Base-by-base conservation (phyloP, 53 echinoderm and acorn worm species). In the Actinopyga echinites region DNA sequence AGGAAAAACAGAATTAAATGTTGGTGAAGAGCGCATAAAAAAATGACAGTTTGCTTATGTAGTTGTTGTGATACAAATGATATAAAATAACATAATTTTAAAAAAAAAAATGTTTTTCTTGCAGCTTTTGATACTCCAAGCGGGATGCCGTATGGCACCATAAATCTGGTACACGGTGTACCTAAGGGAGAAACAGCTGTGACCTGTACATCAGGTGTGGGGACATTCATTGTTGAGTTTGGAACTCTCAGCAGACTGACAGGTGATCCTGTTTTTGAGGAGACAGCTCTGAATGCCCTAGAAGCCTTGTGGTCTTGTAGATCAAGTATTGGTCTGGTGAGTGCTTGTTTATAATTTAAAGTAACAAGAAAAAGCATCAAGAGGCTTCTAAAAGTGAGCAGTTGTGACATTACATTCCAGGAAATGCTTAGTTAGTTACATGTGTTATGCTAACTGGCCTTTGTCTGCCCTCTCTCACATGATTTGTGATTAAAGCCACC, bases 71-170 rank as follows among this genome's bases (percentile, higher is more conserved):
- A 17, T 2, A 49, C 1, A 49, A 49, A 1, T 49, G 49, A 49
- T 49, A 0, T 49, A 0, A 49, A 13, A 49, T 15, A 49, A 17
- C 13, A 49, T 49, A 1, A 49, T 63, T 11, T 36, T 36, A 15
- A 11, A 64, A 20, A 64, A 64, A 11, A 64, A 11, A 11, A 19
- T 20, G 10, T 31, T 69, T 38, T 64, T 32, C 37, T 53, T 75
- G 8, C 82, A 96, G 96, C 94, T 10, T 96, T 96, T 77, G 75
- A 94, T 26, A 96, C 96, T 22, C 85, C 89, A 1, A 91, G 93
- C 5, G 92, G 94, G 1, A 96, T 96, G 91, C 96, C 96, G 0
- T 96, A 93, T 86, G 96, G 96, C 3, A 96, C 96, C 1, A 90
- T 96, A 56, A 96, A 96, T 79, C 79, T 96, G 19, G 84, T 88